Conservation (phyloP, 2,888 invertebrate species). For the Tyria jacobaeae region DNA sequence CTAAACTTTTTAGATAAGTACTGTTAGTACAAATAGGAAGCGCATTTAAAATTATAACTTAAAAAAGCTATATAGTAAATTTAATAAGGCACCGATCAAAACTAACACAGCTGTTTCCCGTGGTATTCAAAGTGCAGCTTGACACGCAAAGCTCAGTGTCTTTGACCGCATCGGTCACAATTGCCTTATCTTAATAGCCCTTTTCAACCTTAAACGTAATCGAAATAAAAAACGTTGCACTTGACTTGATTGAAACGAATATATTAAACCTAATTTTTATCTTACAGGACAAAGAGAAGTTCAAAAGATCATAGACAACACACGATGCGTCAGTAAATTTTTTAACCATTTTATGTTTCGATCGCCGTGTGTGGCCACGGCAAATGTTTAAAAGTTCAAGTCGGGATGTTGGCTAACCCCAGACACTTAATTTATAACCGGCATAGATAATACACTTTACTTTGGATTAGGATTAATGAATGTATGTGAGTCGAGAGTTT, state of each 20-base stretch:
- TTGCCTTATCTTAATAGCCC: constrained; percentile 34
- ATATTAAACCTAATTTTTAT: constrained; percentile 46
- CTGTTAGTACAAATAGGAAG: no score
- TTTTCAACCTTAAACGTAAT: constrained; percentile 38
- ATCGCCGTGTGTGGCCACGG: constrained; percentile 73
- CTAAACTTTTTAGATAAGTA: no score
- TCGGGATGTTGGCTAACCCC: constrained; percentile 69
- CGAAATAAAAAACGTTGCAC: constrained; percentile 40
- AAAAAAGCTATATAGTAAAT: no score
- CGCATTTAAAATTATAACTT: no score
- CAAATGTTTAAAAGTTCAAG: constrained; percentile 55
- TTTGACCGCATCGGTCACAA: constrained; percentile 20
- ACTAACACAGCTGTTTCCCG: not conserved
- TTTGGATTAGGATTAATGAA: constrained; percentile 69
- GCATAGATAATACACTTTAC: constrained; percentile 64
- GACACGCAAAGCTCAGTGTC: not conserved
- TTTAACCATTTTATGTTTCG: constrained; percentile 35
- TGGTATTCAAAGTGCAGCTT: constrained; percentile 3
- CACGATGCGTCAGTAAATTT: constrained; percentile 45
- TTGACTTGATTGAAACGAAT: constrained; percentile 43
- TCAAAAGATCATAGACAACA: constrained; percentile 42
- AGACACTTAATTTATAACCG: constrained; percentile 69
- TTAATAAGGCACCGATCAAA: not conserved
- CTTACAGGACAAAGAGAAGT: constrained; percentile 44
- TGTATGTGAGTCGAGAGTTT: constrained; percentile 51